phyloP scores from a whole-genome alignment of 2,113 vertebrate genomes.

The Melozone crissalis region DNA sequence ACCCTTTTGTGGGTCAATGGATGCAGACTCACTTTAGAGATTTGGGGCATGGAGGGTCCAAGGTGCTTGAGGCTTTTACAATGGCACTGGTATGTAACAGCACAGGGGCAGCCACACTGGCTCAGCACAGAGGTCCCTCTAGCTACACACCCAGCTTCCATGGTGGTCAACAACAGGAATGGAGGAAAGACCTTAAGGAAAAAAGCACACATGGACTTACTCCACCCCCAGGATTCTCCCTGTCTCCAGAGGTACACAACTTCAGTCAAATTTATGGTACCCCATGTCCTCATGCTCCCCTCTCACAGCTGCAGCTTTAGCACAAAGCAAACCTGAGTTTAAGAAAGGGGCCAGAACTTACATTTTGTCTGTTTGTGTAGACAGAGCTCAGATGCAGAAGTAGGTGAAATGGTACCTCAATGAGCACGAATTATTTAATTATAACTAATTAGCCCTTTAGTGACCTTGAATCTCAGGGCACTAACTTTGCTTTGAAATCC shows the following conservation, averaged over 20 bases:
- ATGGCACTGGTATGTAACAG: neutral
- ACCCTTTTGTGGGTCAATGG: neutral
- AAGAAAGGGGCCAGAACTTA: neutral
- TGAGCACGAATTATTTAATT: neutral
- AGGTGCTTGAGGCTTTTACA: neutral
- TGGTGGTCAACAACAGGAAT: neutral
- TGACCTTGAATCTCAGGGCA: neutral
- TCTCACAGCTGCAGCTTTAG: neutral
- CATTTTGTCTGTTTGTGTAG: neutral
- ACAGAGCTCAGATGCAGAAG: neutral
- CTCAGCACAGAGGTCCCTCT: neutral
- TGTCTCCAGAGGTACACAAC: neutral
- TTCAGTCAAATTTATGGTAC: neutral
- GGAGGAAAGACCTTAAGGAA: neutral
- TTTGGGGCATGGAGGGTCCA: neutral
- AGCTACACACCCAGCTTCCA: neutral
- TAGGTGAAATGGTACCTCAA: neutral
- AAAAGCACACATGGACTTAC: neutral
- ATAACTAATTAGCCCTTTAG: neutral
- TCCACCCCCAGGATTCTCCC: neutral
- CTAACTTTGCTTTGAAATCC: neutral
- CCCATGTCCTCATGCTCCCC: fast-evolving
- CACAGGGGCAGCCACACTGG: neutral
- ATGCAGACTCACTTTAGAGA: neutral
- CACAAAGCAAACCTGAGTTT: neutral